Conservation (phyloP, 2,888 invertebrate genomes). For the Trachelus tabidus region DNA sequence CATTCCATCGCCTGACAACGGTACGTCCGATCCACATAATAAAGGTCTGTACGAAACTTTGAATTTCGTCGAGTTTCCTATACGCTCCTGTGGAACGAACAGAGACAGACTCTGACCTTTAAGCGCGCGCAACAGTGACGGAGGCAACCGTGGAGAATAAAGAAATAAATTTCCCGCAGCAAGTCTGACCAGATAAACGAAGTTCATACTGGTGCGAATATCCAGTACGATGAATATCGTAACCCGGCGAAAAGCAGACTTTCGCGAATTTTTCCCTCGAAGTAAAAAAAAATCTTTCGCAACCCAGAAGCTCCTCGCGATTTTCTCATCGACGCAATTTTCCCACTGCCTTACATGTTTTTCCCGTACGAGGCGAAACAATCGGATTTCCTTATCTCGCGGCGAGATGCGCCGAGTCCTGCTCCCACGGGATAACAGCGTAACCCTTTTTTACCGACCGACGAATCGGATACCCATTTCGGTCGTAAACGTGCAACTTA, state of each 20-base stretch:
- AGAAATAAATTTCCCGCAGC: not conserved
- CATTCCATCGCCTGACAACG: not conserved
- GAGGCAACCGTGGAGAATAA: not conserved
- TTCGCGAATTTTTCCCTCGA: too few species aligned
- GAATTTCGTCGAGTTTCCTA: not conserved
- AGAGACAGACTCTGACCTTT: not conserved
- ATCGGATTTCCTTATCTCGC: not conserved
- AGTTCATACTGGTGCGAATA: not conserved
- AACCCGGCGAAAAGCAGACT: too few species aligned
- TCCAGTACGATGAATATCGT: too few species aligned
- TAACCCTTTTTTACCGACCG: constrained; percentile 16
- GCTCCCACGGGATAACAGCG: not conserved
- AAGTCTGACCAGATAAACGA: not conserved
- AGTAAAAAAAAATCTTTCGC: too few species aligned
- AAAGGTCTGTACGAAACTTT: not conserved
- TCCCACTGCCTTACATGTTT: not conserved
- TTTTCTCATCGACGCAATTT: not conserved
- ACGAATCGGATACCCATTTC: constrained; percentile 51
- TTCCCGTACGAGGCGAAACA: not conserved
- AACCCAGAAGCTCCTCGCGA: not conserved
- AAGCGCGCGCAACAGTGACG: not conserved
- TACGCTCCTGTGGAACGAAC: not conserved
- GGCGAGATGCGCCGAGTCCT: not conserved
- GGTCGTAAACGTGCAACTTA: constrained; percentile 43
- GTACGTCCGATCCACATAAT: too few species aligned